Conservation (phyloP, 2,797 vertebrate species). For the Aselliscus stoliczkanus region DNA sequence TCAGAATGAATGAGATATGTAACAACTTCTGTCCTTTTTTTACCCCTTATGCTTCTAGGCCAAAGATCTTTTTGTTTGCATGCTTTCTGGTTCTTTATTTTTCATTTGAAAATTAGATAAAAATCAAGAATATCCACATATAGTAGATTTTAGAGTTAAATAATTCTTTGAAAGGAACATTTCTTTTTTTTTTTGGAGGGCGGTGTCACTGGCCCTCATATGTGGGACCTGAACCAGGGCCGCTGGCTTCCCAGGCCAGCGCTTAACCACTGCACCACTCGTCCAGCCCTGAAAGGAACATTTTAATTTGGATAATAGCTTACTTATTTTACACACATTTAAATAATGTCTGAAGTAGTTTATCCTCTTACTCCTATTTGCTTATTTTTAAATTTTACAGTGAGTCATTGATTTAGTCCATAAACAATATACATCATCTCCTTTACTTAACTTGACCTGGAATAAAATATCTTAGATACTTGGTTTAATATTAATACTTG, state of each 20-base stretch:
- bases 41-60: neutral
- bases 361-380: neutral
- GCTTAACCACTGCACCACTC: too few species aligned
- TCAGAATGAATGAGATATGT: neutral
- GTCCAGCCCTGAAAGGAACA: too few species aligned
- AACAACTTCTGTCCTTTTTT: neutral
- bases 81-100: neutral
- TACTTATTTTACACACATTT: neutral
- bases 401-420: neutral
- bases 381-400: constrained; percentile 22
- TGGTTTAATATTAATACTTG: constrained; percentile 10
- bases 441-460: neutral
- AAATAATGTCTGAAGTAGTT: neutral
- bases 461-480: neutral
- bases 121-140: neutral
- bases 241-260: too few species aligned
- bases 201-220: too few species aligned
- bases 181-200: too few species aligned
- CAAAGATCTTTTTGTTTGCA: neutral
- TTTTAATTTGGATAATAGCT: neutral
- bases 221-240: too few species aligned
- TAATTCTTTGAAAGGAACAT: neutral
- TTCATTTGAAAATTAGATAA: constrained; percentile 28
- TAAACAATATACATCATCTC: neutral
- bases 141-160: neutral